These are phyloP conservation scores for Charadrius vociferus DNA, from an alignment of 2,113 vertebrate species.

Conservation along the genomic window DNA sequence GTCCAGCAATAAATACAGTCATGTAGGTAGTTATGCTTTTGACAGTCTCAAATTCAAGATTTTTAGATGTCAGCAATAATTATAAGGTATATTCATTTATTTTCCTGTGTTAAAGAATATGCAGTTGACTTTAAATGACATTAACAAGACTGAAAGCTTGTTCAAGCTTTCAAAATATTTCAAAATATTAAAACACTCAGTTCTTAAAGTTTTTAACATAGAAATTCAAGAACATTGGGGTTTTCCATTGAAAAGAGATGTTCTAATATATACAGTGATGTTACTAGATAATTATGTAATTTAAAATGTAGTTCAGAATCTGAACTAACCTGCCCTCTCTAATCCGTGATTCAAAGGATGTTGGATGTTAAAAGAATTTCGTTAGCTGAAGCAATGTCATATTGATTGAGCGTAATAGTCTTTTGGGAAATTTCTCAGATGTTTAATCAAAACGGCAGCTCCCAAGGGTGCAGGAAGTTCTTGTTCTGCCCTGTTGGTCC, in stretches of 20 bases:
- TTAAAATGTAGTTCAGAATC: constrained; percentile 24
- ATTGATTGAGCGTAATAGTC: constrained; percentile 55
- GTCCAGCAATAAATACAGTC: not conserved
- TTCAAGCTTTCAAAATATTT: constrained; percentile 39
- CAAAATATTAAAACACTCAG: not conserved
- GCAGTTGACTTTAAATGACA: constrained; percentile 4
- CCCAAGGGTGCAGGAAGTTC: not conserved
- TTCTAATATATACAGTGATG: not conserved
- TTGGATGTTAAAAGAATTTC: constrained; percentile 59
- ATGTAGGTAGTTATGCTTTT: not conserved
- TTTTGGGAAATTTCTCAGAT: constrained; percentile 55
- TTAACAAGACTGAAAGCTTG: constrained; percentile 1
- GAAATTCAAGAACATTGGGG: not conserved
- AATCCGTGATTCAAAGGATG: constrained; percentile 44
- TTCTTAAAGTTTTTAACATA: not conserved
- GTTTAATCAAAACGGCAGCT: constrained; percentile 51
- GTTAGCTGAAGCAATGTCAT: constrained; percentile 48
- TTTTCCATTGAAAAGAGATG: constrained; percentile 10
- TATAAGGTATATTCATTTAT: not conserved
- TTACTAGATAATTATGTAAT: constrained; percentile 49
- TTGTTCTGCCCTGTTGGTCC: not conserved
- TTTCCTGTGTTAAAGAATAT: not conserved
- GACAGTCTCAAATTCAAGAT: not conserved
- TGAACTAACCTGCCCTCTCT: constrained; percentile 20
- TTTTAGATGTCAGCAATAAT: constrained; percentile 20